Base-by-base conservation (phyloP, 92 coral and sea anemone genomes). In the Zoanthus solanderi region DNA sequence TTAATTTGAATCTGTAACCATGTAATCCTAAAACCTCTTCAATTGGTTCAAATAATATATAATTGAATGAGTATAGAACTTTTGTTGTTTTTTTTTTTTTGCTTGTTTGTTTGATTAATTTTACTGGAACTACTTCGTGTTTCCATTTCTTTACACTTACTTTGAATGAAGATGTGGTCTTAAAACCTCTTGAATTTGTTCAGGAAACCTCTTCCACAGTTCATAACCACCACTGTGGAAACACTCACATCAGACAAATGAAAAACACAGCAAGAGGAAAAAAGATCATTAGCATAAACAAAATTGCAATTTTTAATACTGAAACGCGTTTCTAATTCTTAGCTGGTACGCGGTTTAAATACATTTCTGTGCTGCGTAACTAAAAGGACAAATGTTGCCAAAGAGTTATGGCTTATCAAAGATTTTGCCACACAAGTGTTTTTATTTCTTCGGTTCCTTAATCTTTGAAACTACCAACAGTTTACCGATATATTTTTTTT, bases 131-230 rank as follows among this genome's bases (percentile, higher is more conserved):
- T 12, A 31, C 13, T 58, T 58, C 6, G 15, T 10, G 15, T 14
- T 58, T 15, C 65, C 5, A 14, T 58, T 14, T 6, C 6, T 45
- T 79, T 58, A 34, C 6, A 66, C 95, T 95, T 92, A 97, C 99
- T 97, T 97, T 14, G 99, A 97, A 83, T 95, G 90, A 9, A 97
- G 90, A 79, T 97, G 99, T 7, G 99, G 99, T 28, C 96, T 89
- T 17, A 97, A 93, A 9, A 97, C 92, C 74, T 97, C 99, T 88
- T 95, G 98, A 69, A 92, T 92, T 63, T 93, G 95, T 45, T 97
- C 99, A 34, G 99, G 98, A 84, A 97, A 94, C 77, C 84, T 90
- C 53, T 87, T 84, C 99, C 99, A 97, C 32, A 97, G 89, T 68
- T 87, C 79, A 46, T 90, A 91, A 12, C 99, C 98, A 76, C 90